Conservation (phyloP, 2,888 invertebrate species). For the Campopleginae sp. region DNA sequence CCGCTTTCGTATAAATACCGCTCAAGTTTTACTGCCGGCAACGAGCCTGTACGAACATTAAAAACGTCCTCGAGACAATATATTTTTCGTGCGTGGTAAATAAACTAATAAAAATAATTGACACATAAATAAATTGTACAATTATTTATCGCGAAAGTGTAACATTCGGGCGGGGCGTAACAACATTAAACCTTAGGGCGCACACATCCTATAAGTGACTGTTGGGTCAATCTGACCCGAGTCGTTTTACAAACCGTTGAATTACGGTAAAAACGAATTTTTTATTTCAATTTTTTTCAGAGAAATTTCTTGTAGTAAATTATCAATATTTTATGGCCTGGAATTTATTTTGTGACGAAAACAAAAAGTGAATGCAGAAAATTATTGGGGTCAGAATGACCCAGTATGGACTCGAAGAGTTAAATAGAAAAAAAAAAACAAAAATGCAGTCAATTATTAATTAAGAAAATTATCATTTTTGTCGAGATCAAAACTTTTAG, state of each 20-base stretch:
- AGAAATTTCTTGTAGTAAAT: no score
- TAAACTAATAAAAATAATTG: slow-evolving; percentile 12
- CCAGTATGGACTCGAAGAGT: no score
- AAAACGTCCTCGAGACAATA: slow-evolving; percentile 43
- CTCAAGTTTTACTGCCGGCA: slow-evolving; percentile 43
- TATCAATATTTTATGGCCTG: no score
- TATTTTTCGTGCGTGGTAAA: not conserved
- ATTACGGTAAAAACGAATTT: no score
- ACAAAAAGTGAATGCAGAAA: no score
- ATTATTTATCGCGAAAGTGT: not conserved
- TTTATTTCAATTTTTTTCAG: no score
- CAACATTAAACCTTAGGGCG: no score
- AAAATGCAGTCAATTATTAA: not conserved
- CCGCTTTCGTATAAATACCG: slow-evolving; percentile 44
- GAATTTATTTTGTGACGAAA: no score
- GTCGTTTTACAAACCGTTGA: no score
- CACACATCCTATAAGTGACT: no score
- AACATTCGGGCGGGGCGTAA: not conserved
- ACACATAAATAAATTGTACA: not conserved
- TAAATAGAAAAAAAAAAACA: not conserved
- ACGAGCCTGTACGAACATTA: slow-evolving; percentile 31
- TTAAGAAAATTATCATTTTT: not conserved
- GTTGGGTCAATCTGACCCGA: no score
- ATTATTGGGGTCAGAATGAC: no score
- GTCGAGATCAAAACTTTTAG: not conserved